Evolutionary conservation across 2,888 invertebrate species (phyloP).

Genomic region (Lycocerus yunnanus): DNA sequence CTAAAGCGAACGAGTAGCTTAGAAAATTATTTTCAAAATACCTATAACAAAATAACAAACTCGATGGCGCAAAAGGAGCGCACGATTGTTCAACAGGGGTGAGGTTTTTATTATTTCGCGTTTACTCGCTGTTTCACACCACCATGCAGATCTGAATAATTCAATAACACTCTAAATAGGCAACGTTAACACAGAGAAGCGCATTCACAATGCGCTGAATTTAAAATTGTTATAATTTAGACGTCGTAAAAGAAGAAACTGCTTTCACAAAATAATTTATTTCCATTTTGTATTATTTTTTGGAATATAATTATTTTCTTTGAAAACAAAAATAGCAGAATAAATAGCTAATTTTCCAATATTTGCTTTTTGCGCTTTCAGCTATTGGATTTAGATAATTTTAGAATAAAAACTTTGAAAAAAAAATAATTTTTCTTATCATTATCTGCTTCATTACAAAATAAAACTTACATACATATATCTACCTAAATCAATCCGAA

Average conservation of each 20-base stretch:
- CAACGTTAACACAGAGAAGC: conserved; percentile 49
- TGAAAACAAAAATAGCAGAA: conserved; percentile 21
- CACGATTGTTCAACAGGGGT: conserved; percentile 42
- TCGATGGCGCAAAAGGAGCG: conserved; percentile 33
- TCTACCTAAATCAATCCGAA: too few species aligned
- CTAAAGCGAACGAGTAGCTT: conserved; percentile 2
- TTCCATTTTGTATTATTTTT: conserved; percentile 25
- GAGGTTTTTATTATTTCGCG: conserved; percentile 50
- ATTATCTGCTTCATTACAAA: not conserved
- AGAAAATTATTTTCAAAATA: conserved; percentile 23
- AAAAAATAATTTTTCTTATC: not conserved
- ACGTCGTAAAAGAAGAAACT: conserved; percentile 23
- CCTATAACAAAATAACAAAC: conserved; percentile 29
- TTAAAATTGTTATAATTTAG: conserved; percentile 30
- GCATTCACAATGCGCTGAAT: conserved; percentile 34
- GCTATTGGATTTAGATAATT: not conserved
- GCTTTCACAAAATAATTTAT: conserved; percentile 26
- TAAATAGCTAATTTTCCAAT: not conserved
- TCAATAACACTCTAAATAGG: conserved; percentile 52
- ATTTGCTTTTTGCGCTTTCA: not conserved
- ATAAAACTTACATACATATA: not conserved
- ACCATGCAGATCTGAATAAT: conserved; percentile 52
- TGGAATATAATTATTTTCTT: conserved; percentile 21
- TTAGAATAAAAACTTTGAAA: not conserved
- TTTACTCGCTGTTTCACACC: conserved; percentile 52